A percentile compares a stretch with the other conserved stretches of the same genome.
These are phyloP conservation scores for Hylomyscus alleni DNA, from an alignment of 2,797 vertebrate genomes.

Conservation along the genomic window DNA sequence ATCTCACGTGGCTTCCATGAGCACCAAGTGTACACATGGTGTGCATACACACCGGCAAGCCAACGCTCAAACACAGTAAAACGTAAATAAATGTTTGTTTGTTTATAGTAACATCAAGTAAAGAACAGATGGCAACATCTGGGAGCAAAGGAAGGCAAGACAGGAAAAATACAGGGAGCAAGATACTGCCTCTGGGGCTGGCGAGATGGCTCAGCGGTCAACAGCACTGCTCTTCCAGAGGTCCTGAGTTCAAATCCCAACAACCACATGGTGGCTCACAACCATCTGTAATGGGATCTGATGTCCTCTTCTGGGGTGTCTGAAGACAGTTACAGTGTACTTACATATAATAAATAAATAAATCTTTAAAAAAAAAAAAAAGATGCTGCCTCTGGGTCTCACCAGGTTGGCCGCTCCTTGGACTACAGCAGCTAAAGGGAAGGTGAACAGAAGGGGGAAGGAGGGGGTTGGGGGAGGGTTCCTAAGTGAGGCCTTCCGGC, in stretches of 20 bases:
- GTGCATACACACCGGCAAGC: not conserved
- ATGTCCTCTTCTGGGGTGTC: too few relatives aligned
- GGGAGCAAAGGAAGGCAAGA: not conserved
- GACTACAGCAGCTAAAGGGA: not conserved
- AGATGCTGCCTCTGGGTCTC: not conserved
- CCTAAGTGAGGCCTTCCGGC: not conserved
- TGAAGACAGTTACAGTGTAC: too few relatives aligned
- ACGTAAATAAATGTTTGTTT: not conserved
- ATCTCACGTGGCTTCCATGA: not conserved
- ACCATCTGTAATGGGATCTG: too few relatives aligned
- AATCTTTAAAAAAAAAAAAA: too few relatives aligned
- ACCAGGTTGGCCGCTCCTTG: too few relatives aligned
- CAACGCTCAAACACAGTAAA: not conserved
- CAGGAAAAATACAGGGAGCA: not conserved
- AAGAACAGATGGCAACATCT: not conserved
- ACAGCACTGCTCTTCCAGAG: too few relatives aligned
- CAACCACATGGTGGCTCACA: too few relatives aligned
- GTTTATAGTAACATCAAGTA: not conserved
- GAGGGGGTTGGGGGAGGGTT: not conserved
- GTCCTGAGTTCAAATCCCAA: too few relatives aligned
- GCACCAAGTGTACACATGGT: not conserved
- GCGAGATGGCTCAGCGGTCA: too few relatives aligned
- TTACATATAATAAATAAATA: too few relatives aligned
- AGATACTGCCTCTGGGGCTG: not conserved
- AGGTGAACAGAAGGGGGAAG: fast-evolving